Base-by-base conservation (phyloP, 1,140 invertebrate genomes). In the Lordiphosa clarofinis region DNA sequence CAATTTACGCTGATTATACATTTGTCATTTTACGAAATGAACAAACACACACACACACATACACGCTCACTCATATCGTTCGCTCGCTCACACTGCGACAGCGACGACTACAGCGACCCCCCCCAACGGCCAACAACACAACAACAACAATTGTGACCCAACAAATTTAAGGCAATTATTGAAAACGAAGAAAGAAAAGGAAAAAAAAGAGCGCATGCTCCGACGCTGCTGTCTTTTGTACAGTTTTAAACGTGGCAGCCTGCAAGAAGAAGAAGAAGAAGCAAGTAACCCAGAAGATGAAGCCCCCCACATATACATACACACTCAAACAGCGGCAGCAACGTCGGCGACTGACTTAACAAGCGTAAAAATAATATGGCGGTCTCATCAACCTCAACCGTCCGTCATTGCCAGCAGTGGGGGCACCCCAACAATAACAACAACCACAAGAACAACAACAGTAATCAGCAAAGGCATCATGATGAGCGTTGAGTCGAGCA, bases 1-100 rank as follows among this genome's bases (percentile, higher is more conserved):
- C 68, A 82, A 81, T 76, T 82, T 82, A 76, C 71, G 67, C 76
- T 81, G 67, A 81, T 81, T 84, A 82, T 73, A 56, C 63, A 84
- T 82, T 84, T 82, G 67, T 82, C 73, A 82, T 76, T 82, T 75
- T 69, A 56, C 58, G 60, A 72, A 84, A 76, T 72, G 65, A 44
- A 49, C 44, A 55, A 43, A 54, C 13, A 53, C 50, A 53, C 6
- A 56, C 36, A 55, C 24, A 57, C 38, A 54, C 28, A 56, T 21
- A 42, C 31, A 21, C 35, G 35, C 48, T 58, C 37, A 71, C 57
- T 67, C 38, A 31, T 31, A 31, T 63, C 38, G 57, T 71, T 60
- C 56, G 63, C 75, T 63, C 60, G 67, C 68, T 84, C 73, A 61
- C 72, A 71, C 58, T 59, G 43, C 38, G 61, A 44, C 37, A 19